These are phyloP conservation scores for Nebria ingens DNA, from an alignment of 1,140 invertebrate genomes.

Conservation along the genomic window DNA sequence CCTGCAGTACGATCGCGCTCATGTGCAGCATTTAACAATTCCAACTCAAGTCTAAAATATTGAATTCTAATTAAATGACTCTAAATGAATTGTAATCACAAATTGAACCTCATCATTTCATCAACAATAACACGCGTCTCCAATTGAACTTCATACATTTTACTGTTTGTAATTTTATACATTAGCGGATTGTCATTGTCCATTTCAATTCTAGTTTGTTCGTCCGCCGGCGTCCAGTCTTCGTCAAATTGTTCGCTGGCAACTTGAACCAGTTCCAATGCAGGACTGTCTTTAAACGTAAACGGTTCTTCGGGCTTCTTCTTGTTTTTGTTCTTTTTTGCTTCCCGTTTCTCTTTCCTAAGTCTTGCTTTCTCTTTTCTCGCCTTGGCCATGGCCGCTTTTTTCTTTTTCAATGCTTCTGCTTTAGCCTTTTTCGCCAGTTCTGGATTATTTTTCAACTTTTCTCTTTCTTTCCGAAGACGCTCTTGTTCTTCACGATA, in stretches of 20 bases:
- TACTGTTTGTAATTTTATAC: conserved; percentile 39
- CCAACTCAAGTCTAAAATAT: conserved; percentile 36
- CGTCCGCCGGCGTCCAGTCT: conserved; percentile 21
- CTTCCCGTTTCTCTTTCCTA: conserved; percentile 19
- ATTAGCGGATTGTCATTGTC: conserved; percentile 16
- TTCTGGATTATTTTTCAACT: conserved; percentile 21
- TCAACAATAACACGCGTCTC: conserved; percentile 43
- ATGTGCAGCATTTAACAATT: conserved; percentile 39
- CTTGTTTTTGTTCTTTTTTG: conserved; percentile 16
- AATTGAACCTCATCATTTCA: conserved; percentile 42
- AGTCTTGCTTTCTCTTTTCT: conserved; percentile 25
- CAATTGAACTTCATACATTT: conserved; percentile 41
- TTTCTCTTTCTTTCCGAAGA: conserved; percentile 21
- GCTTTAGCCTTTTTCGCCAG: conserved; percentile 13
- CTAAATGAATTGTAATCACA: too few relatives aligned
- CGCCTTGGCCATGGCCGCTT: conserved; percentile 29
- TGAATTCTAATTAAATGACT: neutral
- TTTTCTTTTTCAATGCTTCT: conserved; percentile 28
- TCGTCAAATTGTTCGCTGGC: conserved; percentile 29
- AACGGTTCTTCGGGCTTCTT: conserved; percentile 28
- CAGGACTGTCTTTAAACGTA: conserved; percentile 27
- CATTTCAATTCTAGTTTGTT: neutral
- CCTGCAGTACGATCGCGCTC: conserved; percentile 32
- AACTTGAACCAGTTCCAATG: neutral
- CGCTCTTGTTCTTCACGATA: conserved; percentile 31